Evolutionary conservation across 2,113 vertebrate genomes (phyloP).

Genomic region (Seriola aureovittata): DNA sequence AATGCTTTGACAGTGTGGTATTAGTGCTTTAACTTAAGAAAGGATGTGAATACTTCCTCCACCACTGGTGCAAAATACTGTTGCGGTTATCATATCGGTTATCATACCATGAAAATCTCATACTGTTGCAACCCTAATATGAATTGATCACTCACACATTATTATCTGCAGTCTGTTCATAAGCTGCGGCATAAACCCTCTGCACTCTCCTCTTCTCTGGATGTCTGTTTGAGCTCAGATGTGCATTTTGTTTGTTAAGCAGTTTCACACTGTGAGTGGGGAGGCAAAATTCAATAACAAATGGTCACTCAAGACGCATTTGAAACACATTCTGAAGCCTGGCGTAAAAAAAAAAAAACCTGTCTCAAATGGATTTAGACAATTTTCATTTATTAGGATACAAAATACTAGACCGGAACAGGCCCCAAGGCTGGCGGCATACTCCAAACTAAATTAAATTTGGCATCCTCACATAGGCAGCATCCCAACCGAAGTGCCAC

Average conservation of each 20-base stretch:
- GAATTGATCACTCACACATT: no score
- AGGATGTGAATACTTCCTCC: no score
- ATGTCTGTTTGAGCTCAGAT: constrained; percentile 5
- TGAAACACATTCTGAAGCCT: constrained; percentile 15
- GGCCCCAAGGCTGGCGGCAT: constrained; percentile 1
- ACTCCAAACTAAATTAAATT: constrained; percentile 33
- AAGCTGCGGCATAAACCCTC: background rate
- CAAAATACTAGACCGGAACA: background rate
- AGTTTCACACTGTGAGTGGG: background rate
- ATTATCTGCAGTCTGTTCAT: no score
- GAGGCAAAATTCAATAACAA: constrained; percentile 17
- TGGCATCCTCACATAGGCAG: background rate
- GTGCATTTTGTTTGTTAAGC: background rate
- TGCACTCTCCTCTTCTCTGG: background rate
- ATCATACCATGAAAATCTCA: no score
- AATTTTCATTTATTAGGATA: constrained; percentile 23
- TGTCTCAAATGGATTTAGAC: background rate
- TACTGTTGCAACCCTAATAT: no score
- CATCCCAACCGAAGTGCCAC: constrained; percentile 10
- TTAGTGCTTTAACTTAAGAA: no score
- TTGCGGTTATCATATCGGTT: no score
- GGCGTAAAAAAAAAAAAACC: background rate
- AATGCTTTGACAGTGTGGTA: no score
- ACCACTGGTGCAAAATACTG: no score
- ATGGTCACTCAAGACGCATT: background rate